phyloP scores from a whole-genome alignment of 2,888 invertebrate genomes.

The Tenthredo mesomela region DNA sequence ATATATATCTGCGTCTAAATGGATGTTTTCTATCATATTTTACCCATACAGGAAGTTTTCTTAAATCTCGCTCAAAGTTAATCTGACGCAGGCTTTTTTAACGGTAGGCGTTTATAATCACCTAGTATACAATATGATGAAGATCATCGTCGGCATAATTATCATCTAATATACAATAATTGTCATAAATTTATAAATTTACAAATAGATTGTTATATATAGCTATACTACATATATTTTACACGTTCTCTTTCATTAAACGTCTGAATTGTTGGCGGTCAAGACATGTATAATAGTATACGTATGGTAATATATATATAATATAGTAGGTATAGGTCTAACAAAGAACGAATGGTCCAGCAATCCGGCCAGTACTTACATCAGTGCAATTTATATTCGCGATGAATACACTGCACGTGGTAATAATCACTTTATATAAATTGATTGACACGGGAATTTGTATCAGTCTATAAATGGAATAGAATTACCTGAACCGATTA shows the following conservation, averaged over 20 bases:
- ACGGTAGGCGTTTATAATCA: neutral
- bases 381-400: slow-evolving; percentile 10
- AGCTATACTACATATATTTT: neutral
- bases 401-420: slow-evolving; percentile 6
- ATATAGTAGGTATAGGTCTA: neutral
- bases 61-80: neutral
- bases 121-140: neutral
- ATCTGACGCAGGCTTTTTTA: neutral
- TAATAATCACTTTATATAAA: neutral
- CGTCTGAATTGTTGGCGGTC: neutral
- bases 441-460: neutral
- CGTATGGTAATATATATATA: neutral
- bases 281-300: neutral
- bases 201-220: neutral
- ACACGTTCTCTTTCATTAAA: neutral
- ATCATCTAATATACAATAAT: too few relatives aligned
- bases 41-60: neutral
- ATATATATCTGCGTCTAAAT: neutral
- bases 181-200: too few relatives aligned
- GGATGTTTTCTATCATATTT: too few relatives aligned
- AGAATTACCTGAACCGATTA: neutral
- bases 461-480: neutral
- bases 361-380: neutral
- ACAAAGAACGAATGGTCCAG: neutral
- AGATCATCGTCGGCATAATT: neutral